Percentiles rank a stretch among this genome's conserved stretches.
These are phyloP conservation scores for Heliconius aoede DNA, from an alignment of 2,888 invertebrate species.

Conservation along the genomic window DNA sequence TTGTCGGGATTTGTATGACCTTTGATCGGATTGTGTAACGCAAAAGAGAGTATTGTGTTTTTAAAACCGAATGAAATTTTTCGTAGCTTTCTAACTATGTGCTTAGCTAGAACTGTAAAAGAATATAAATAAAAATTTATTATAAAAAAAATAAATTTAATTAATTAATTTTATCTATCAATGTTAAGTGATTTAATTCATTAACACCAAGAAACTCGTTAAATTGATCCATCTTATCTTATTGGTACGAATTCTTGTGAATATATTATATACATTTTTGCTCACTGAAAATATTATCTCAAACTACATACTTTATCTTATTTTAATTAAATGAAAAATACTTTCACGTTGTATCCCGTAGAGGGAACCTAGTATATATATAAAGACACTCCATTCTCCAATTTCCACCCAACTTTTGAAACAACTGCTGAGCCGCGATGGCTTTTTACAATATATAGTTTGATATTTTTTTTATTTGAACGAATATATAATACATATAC, in stretches of 20 bases:
- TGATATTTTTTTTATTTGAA: neutral
- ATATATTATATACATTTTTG: neutral
- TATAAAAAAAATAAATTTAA: neutral
- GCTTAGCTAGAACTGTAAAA: neutral
- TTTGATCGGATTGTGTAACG: too few relatives aligned
- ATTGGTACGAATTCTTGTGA: neutral
- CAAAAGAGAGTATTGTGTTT: too few relatives aligned
- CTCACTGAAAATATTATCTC: neutral
- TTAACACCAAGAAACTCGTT: neutral
- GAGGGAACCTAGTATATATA: too few relatives aligned
- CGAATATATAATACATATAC: too few relatives aligned
- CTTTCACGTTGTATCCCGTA: neutral
- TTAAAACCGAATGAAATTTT: neutral
- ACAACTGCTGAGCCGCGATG: neutral
- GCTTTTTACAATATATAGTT: neutral
- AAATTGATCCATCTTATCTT: slow-evolving; percentile 1
- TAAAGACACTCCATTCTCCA: neutral
- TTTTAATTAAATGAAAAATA: slow-evolving; percentile 6
- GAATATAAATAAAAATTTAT: neutral
- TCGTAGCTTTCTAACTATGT: too few relatives aligned
- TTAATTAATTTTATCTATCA: slow-evolving; percentile 6
- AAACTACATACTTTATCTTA: neutral
- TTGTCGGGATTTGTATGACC: too few relatives aligned
- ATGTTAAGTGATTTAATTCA: neutral
- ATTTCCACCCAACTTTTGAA: too few relatives aligned